phyloP scores from a whole-genome alignment of 2,113 vertebrate species.

The Fulica atra region DNA sequence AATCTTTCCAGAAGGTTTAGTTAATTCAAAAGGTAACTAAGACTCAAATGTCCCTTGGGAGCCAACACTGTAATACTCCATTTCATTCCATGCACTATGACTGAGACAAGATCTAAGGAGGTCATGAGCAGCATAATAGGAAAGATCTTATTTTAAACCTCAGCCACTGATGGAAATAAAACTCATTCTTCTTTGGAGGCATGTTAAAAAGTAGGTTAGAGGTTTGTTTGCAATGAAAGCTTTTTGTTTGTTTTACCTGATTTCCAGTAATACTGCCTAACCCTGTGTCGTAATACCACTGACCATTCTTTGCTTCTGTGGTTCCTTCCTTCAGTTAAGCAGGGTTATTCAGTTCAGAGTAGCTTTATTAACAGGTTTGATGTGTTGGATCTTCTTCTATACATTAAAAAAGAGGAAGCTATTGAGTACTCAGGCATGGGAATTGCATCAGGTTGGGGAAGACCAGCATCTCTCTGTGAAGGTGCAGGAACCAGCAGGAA shows the following conservation, averaged over 20 bases:
- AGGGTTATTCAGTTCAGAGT: neutral
- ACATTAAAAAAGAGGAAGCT: neutral
- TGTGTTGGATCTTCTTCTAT: neutral
- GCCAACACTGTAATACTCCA: constrained; percentile 29
- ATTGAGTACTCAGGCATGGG: neutral
- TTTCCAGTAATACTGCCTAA: constrained; percentile 36
- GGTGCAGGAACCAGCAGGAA: neutral
- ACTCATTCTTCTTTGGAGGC: neutral
- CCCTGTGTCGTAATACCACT: neutral
- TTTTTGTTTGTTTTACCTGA: constrained; percentile 40
- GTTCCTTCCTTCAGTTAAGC: neutral
- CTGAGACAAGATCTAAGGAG: constrained; percentile 64
- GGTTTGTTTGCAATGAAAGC: constrained; percentile 50
- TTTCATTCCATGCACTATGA: constrained; percentile 26
- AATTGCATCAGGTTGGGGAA: neutral
- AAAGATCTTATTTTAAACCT: constrained; percentile 70
- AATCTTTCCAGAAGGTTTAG: constrained; percentile 47
- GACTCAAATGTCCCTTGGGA: constrained; percentile 2
- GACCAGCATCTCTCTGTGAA: neutral
- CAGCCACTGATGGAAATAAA: constrained; percentile 15
- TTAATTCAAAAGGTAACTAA: constrained; percentile 69
- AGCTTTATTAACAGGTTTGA: neutral
- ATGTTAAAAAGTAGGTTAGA: constrained; percentile 61
- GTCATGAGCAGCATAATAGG: constrained; percentile 43
- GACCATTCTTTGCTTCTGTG: neutral